These are phyloP conservation scores for Bombus turneri DNA, from an alignment of 1,140 invertebrate genomes.

Conservation along the genomic window DNA sequence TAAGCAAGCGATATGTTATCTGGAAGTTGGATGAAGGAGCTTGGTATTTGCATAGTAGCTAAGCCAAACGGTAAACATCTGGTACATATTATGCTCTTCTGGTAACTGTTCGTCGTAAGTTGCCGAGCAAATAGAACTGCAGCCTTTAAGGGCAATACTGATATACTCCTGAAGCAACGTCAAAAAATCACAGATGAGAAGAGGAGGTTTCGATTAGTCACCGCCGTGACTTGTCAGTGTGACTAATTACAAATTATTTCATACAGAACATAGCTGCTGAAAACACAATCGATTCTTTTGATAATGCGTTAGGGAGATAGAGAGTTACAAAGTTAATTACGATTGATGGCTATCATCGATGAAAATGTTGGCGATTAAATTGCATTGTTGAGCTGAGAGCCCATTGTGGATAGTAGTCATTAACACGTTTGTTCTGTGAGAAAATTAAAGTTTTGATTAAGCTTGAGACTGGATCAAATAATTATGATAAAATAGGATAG, in stretches of 20 bases:
- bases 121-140: constrained; percentile 17
- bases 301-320: not conserved
- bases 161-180: not conserved
- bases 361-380: not conserved
- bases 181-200: not conserved
- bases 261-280: not conserved
- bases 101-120: constrained; percentile 34
- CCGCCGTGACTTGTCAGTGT: not conserved
- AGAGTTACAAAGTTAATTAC: not conserved
- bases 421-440: not conserved
- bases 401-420: too few relatives aligned
- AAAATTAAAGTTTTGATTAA: not conserved
- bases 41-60: constrained; percentile 35
- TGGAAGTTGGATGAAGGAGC: not conserved
- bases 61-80: constrained; percentile 35
- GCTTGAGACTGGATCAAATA: not conserved
- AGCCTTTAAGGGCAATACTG: not conserved
- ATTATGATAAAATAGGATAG: not conserved
- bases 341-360: not conserved
- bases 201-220: not conserved
- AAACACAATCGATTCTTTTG: not conserved
- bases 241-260: not conserved
- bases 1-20: constrained; percentile 1
- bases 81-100: constrained; percentile 39
- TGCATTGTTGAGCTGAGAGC: not conserved